These are phyloP conservation scores for Platycercus adscitus DNA, from an alignment of 2,113 vertebrate genomes.

Conservation along the genomic window DNA sequence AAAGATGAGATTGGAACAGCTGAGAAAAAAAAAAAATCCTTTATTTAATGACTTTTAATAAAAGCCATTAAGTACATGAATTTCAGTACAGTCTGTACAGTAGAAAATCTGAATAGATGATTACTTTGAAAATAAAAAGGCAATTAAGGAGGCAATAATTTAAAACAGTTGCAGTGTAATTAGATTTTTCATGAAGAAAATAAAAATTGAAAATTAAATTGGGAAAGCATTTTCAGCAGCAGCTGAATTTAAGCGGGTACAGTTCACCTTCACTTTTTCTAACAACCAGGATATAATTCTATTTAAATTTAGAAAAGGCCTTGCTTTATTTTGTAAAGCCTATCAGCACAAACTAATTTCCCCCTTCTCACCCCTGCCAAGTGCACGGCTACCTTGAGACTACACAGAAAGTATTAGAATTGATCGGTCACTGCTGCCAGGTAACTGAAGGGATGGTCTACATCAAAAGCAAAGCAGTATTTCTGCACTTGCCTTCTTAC, in stretches of 20 bases:
- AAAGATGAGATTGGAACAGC: background rate
- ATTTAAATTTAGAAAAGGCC: background rate
- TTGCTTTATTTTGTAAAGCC: background rate
- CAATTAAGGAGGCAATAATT: background rate
- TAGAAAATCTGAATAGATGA: background rate
- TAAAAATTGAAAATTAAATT: background rate
- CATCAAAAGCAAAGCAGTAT: background rate
- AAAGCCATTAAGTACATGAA: background rate
- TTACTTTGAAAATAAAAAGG: background rate
- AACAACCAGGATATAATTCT: background rate
- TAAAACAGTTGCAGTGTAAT: conserved; percentile 3
- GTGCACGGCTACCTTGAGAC: background rate
- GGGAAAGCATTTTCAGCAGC: background rate
- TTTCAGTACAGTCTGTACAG: background rate
- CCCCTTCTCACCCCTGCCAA: background rate
- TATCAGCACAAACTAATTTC: background rate
- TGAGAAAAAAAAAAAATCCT: background rate
- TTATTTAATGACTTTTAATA: conserved; percentile 5
- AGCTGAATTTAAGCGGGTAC: background rate
- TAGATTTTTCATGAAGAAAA: background rate
- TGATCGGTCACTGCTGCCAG: background rate
- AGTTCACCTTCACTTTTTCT: background rate
- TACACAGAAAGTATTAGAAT: background rate
- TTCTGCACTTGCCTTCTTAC: background rate
- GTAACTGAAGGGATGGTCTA: too few species aligned